Evolutionary conservation across 2,888 invertebrate genomes (phyloP), one percentile per base, ranked within the genome.

Genomic region (Boloria selene): DNA sequence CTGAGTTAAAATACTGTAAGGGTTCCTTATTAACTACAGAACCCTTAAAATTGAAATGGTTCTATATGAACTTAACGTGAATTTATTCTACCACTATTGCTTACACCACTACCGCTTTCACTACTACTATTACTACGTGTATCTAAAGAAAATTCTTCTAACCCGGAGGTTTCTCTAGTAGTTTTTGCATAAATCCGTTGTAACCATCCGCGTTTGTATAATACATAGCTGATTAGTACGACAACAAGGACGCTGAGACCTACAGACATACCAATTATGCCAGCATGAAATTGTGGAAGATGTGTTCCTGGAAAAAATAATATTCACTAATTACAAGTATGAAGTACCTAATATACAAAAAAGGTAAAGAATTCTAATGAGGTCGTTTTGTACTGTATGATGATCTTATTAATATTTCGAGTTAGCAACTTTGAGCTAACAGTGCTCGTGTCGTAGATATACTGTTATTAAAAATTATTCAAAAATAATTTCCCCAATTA

Each of bases 191-290:
- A n/a, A 31, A 67, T 52, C n/a, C 13, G 50, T 7, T 38, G 60
- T 26, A 66, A 56, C 69, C 69, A 68, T 1, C 68, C 68, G 5
- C 74, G 64, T 63, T 71, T 84, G 71, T 83, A 81, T 69, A 79
- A 73, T 3, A 86, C 42, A 4, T 76, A 72, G 13, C 79, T 83
- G 3, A 70, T 78, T 6, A 90, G 68, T 0, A 81, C 63, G 0
- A 79, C 38, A 0, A 76, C 65, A 6, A 88, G 54, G 0, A 75
- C 67, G 0, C 72, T 62, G 0, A 80, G 17, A 0, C 86, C 86
- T 1, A 80, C 72, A 1, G 77, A 71, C 79, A 83, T 80, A 0
- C 87, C 89, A 10, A 81, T 74, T 17, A 88, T 79, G 3, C 85
- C 81, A 2, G 88, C 89, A 65, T 65, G 79, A 5, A 77, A 78